Evolutionary conservation across 2,113 vertebrate species (phyloP), one percentile per base, ranked within the genome.

Genomic region (Noctilio leporinus): DNA sequence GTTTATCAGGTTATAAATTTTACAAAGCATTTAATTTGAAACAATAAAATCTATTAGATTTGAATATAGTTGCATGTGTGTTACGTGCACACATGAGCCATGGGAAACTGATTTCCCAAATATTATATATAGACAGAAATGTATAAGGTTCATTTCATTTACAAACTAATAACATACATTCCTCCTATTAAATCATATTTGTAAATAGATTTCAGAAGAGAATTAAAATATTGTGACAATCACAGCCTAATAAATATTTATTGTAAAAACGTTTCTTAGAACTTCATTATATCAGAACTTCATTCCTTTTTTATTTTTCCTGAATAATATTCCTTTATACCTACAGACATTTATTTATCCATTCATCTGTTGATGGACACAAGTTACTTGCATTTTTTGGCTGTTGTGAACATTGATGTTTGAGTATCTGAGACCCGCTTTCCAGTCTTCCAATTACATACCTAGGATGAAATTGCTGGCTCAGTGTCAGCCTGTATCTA

Each of bases 231-330:
- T 96, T 96, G 97, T 98, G 92, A 96, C 33, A 97, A 96, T 97
- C 97, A 82, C 33, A 81, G 38, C 96, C 97, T 97, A 97, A 98
- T 98, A 97, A 98, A 98, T 4, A 95, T 97, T 97, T 97, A 94
- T 93, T 93, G 93, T 91, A 95, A 95, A 24, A 62, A 43, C 26
- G 20, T 45, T 33, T 4, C 53, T 53, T 26, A 38, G 40, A 38
- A 72, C 4, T 55, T 51, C 24, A 69, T 51, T 65, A 43, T 65
- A 49, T 38, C 4, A 84, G 43, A 84, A 51, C 22, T 45, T 11
- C 38, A 59, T 45, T 77, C 15, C 30, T 22, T 69, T 77, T 73
- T 40, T 28, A 92, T 67, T n/a, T n/a, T n/a, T 69, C 20, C 8
- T 86, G 38, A 69, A 33, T 53, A 76, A 51, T 78, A 77, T 51